Conservation (phyloP, 1,140 invertebrate species). For the Holotrichia oblita region DNA sequence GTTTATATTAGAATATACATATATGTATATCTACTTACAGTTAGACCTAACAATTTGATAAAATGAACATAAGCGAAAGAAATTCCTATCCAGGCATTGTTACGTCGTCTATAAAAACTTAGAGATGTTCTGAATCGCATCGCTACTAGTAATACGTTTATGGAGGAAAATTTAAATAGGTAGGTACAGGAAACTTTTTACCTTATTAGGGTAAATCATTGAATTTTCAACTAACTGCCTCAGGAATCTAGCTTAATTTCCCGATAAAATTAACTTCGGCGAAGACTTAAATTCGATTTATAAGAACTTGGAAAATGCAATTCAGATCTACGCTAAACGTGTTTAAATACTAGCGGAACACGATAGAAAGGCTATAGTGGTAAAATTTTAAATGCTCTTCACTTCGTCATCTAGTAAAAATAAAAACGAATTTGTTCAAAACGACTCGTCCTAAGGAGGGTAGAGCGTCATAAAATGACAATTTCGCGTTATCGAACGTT, state of each 20-base stretch:
- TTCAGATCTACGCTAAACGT: neutral
- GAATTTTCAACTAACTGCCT: neutral
- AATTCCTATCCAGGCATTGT: too few species aligned
- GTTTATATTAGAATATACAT: too few species aligned
- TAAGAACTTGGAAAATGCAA: neutral
- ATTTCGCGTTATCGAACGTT: slow-evolving; percentile 10
- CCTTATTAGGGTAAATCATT: neutral
- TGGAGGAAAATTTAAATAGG: too few species aligned
- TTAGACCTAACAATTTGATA: too few species aligned
- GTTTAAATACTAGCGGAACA: neutral
- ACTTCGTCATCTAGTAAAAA: neutral
- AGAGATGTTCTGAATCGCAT: too few species aligned
- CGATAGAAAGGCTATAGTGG: neutral
- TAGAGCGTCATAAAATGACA: neutral
- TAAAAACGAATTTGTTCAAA: neutral
- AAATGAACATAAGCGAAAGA: too few species aligned
- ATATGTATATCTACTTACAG: too few species aligned
- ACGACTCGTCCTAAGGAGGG: neutral
- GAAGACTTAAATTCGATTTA: slow-evolving; percentile 15
- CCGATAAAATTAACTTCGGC: neutral
- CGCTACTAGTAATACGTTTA: too few species aligned
- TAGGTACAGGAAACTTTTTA: too few species aligned
- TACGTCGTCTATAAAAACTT: too few species aligned
- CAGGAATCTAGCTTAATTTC: neutral
- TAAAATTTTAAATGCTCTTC: neutral